Base-by-base conservation (phyloP, 2,113 vertebrate genomes). In the Suncus etruscus region DNA sequence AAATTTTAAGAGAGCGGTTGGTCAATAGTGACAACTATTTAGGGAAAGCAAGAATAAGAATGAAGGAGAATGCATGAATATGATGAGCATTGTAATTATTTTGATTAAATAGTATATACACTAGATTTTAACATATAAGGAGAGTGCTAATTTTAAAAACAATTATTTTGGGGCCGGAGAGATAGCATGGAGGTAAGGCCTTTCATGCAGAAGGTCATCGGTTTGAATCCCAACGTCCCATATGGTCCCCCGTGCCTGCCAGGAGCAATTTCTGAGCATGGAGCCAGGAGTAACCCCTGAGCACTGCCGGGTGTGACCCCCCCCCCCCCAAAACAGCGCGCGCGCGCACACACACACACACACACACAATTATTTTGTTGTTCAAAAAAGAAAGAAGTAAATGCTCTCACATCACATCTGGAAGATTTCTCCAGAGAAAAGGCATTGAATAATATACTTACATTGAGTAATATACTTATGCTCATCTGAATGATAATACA, bases 361-460 rank as follows among this genome's bases (percentile, higher is more conserved):
- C n/a, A n/a, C n/a, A n/a, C n/a, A n/a, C n/a, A 92, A 91, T 86
- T 96, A 4, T 96, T 91, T 94, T 87, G 73, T 91, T 94, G 0
- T 93, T 45, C 89, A 99, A 98, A 98, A 18, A 98, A 99, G 97
- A 99, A 99, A 92, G 99, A 99, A 75, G 98, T 99, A 97, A 98
- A 98, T 95, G 98, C 98, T 45, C 96, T 99, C 94, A 98, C 97
- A 95, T 98, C 98, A 79, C 98, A 97, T 91, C 93, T 99, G 81
- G 98, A 98, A 47, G 96, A 96, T 8, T 94, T 99, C 63, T 95
- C 96, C 72, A 98, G 96, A 94, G 98, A 98, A 92, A 99, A 99
- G 98, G 98, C 98, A 97, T 97, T 85, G 66, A 94, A 54, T 22
- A 80, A 16, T 82, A 15, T 58, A 61, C 81, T 22, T 45, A 54